phyloP scores from a whole-genome alignment of 2,797 vertebrate species.

The Sus cebifrons region DNA sequence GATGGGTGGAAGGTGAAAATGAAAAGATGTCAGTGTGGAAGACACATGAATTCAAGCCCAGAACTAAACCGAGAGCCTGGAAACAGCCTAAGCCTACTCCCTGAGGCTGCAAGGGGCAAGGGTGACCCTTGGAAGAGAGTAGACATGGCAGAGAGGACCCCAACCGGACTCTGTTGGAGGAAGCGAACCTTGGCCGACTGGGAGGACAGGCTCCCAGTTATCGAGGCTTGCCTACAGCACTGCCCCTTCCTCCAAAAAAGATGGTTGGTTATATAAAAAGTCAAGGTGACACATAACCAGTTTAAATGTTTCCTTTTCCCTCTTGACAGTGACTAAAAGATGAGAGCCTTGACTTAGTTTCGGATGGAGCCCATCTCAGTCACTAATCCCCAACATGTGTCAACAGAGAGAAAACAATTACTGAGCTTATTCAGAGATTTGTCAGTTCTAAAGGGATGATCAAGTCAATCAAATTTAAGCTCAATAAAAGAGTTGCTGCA shows the following conservation, averaged over 20 bases:
- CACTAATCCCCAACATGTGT: not conserved
- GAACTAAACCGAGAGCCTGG: not conserved
- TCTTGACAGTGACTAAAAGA: not conserved
- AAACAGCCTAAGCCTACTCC: not conserved
- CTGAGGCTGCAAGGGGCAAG: not conserved
- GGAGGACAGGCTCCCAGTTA: not conserved
- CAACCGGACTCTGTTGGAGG: accelerated
- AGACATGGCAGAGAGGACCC: not conserved
- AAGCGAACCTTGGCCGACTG: not conserved
- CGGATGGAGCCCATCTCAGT: not conserved
- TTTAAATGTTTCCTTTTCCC: not conserved
- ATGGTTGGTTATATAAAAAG: not conserved
- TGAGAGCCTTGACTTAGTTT: not conserved
- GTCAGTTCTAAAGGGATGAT: not conserved
- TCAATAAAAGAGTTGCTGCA: not conserved
- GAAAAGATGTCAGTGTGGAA: not conserved
- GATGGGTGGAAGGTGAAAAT: not conserved
- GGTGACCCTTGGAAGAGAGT: not conserved
- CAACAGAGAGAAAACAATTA: not conserved
- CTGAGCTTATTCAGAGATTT: not conserved
- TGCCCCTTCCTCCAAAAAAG: not conserved
- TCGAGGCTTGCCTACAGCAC: accelerated
- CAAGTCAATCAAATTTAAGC: not conserved
- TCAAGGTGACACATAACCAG: not conserved
- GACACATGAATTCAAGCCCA: not conserved